Base-by-base conservation (phyloP, 2,113 vertebrate genomes). In the Mastomys natalensis region DNA sequence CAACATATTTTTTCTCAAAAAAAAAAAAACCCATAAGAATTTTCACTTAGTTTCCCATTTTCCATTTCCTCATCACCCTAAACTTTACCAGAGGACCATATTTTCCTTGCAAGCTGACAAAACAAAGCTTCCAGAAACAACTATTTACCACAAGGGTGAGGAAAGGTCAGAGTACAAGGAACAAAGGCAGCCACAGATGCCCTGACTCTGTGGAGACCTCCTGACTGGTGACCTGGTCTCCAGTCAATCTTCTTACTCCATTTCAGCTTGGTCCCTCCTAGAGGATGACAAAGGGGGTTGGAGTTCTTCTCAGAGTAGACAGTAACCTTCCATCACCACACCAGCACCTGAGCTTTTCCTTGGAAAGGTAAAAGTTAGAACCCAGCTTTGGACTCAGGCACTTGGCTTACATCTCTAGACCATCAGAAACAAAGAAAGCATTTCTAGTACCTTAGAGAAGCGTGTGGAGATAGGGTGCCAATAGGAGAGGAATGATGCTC, bases 51-150 rank as follows among this genome's bases (percentile, higher is more conserved):
- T 17, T 72, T 84, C 55, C 48, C 10, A 3, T 29, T 73, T 78
- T 64, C 85, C 37, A 70, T 58, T 88, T 15, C 16, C 34, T 64
- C 40, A 6, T 45, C 31, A 91, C 7, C 12, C 22, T 80, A 94
- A 78, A 34, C 26, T 74, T 80, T 70, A 24, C 76, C 13, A 21
- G 9, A 2, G 29, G 34, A 70, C 3, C 31, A 48, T 10, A 24
- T 90, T 80, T 96, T 91, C 34, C 24, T 81, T 74, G 31, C 24
- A 81, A 43, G 40, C 1, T 34, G 40, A 89, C 17, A 17, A 53
- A 85, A 88, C 17, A 68, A 87, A 87, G n/a, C n/a, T 90, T 90
- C 58, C 45, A 51, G 80, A 96, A 93, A 26, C 26, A 92, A 55
- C 21, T 7, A 1, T 77, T 76, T 90, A n/a, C 37, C 53, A 6